Percentiles rank a stretch among this genome's conserved stretches.
These are phyloP conservation scores for Gopherus evgoodei DNA, from an alignment of 2,113 vertebrate species.

Conservation along the genomic window DNA sequence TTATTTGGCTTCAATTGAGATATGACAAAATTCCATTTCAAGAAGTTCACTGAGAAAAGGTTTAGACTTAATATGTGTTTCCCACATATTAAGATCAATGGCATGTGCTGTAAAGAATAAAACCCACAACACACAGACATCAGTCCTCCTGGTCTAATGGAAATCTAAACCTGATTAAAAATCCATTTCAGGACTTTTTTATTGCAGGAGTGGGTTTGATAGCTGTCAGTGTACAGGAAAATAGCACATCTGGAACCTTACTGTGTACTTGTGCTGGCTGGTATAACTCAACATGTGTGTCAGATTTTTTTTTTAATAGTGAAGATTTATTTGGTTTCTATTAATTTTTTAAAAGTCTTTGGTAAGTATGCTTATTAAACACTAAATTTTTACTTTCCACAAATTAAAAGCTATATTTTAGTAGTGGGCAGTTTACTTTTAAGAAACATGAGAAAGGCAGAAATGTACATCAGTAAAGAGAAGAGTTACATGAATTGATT, in stretches of 20 bases:
- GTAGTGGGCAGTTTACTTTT: conserved; percentile 43
- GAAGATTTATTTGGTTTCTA: conserved; percentile 80
- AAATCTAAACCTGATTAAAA: conserved; percentile 78
- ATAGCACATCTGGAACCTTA: conserved; percentile 81
- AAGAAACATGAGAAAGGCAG: conserved; percentile 51
- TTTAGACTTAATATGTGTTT: conserved; percentile 66
- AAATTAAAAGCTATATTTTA: conserved; percentile 80
- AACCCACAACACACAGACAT: conserved; percentile 74
- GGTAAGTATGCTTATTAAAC: conserved; percentile 74
- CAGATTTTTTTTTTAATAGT: conserved; percentile 70
- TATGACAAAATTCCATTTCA: conserved; percentile 65
- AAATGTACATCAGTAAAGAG: neutral
- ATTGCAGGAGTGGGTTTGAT: conserved; percentile 77
- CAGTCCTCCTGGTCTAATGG: conserved; percentile 65
- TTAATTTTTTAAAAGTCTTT: conserved; percentile 76
- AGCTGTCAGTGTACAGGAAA: conserved; percentile 82
- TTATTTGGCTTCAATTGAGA: conserved; percentile 70
- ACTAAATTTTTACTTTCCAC: conserved; percentile 70
- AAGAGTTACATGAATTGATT: conserved; percentile 23
- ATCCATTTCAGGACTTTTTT: conserved; percentile 78
- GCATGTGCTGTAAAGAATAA: conserved; percentile 73
- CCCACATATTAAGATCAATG: conserved; percentile 66
- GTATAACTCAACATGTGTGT: conserved; percentile 79
- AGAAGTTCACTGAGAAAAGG: conserved; percentile 59
- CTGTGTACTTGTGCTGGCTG: conserved; percentile 74